Conservation (phyloP, 2,113 vertebrate genomes). For the Alouatta palliata region DNA sequence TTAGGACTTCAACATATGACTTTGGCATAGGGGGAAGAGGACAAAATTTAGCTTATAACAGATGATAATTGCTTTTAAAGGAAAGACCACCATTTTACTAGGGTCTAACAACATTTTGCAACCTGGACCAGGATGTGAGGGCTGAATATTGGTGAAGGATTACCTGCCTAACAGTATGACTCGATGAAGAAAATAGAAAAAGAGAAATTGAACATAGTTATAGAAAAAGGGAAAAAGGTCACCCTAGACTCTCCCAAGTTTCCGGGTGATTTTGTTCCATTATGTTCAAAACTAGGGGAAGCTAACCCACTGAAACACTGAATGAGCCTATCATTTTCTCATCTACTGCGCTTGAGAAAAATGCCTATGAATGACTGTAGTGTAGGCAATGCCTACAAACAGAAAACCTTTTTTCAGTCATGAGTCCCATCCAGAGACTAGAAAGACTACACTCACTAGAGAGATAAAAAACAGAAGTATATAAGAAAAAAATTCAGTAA, state of each 20-base stretch:
- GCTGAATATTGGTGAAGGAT: background rate
- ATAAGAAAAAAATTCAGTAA: background rate
- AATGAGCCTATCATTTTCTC: background rate
- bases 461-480: background rate
- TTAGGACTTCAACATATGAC: background rate
- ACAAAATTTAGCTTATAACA: background rate
- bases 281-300: background rate
- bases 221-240: background rate
- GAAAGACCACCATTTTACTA: background rate
- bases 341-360: background rate
- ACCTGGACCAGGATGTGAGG: background rate
- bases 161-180: background rate
- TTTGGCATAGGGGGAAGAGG: no score
- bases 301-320: background rate
- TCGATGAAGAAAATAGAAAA: background rate
- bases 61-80: background rate
- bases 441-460: background rate
- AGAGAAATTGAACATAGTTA: background rate
- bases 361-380: background rate
- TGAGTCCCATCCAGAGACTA: background rate
- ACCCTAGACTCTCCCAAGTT: background rate
- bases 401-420: background rate
- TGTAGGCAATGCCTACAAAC: background rate
- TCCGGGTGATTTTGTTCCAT: background rate
- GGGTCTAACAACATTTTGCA: background rate